Evolutionary conservation across 2,888 invertebrate species (phyloP).

Genomic region (Idaea aversata): DNA sequence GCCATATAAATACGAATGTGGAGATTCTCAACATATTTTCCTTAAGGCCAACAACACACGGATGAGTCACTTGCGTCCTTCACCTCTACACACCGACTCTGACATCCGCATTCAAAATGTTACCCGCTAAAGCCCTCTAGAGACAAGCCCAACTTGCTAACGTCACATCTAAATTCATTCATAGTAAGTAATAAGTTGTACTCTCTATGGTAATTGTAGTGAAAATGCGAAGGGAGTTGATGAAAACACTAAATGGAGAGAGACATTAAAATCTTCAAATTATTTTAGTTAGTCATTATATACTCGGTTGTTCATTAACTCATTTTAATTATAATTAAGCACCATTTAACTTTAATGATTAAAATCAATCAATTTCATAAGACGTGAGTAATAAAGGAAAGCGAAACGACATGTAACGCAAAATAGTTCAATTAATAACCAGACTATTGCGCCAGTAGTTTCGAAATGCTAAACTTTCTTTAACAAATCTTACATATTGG

Average conservation of each 20-base stretch:
- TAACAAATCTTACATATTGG: not conserved
- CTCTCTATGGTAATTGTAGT: not conserved
- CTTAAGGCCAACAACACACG: conserved; percentile 41
- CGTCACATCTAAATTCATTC: conserved; percentile 56
- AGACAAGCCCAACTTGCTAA: conserved; percentile 38
- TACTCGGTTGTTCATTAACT: not conserved
- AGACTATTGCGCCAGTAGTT: not conserved
- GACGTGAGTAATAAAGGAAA: not conserved
- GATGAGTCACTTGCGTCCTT: conserved; percentile 72
- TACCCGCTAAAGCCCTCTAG: conserved; percentile 39
- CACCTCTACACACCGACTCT: conserved; percentile 56
- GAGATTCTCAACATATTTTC: conserved; percentile 49
- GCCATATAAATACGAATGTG: conserved; percentile 14
- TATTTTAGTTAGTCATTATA: not conserved
- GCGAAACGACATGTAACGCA: not conserved
- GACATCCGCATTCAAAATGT: conserved; percentile 66
- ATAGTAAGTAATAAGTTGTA: conserved; percentile 23
- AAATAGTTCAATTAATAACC: not conserved
- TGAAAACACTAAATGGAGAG: not conserved
- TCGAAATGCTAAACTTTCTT: not conserved
- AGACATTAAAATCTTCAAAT: not conserved
- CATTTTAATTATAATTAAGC: not conserved
- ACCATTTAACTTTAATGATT: not conserved
- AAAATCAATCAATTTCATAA: not conserved
- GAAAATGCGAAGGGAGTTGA: not conserved